Base-by-base conservation (phyloP, 1,140 invertebrate species). In the Heliconius congener region DNA sequence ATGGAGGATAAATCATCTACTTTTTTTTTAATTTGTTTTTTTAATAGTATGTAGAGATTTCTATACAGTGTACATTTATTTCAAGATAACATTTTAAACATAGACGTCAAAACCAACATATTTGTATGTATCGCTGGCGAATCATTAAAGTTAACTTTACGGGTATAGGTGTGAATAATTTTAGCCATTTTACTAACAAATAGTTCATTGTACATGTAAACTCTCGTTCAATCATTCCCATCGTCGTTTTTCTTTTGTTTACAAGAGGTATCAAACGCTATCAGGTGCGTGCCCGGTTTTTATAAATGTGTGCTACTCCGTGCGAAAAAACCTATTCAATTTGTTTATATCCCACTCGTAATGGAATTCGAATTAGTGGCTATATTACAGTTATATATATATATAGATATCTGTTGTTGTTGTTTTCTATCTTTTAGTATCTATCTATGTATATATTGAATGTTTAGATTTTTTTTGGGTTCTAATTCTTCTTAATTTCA, bases 171-270 rank as follows among this genome's bases (percentile, higher is more conserved):
- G 37, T 55, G 77, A 73, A 78, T 78, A 78, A 78, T 73, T 78
- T 66, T 46, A 60, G 37, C 23, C 50, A 78, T 73, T 77, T 74
- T n/a, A 70, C 75, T 66, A 73, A 77, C 70, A 77, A 77, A 77
- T 46, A 75, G 73, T 79, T 74, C n/a, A 76, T 80, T 75, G 52
- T 70, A 9, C 16, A 42, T 81, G 80, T 81, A 81, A 77, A 78
- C 55, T 71, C 75, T 76, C 75, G 30, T 76, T 66, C 75, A 76
- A 80, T 76, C 79, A 46, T 57, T 46, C n/a, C 73, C 76, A 75
- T 81, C 75, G 71, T 34, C 60, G 76, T 77, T 78, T 78, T 77
- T 71, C 73, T 81, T 74, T 81, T 81, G 80, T 81, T 81, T 81
- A 78, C 76, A 60, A 39, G 55, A 81, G 23, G 76, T 81, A 81